A percentile compares a stretch with the other conserved stretches of the same genome.
Evolutionary conservation across 2,113 vertebrate genomes (phyloP).

Genomic region (Periophthalmodon schlosseri): DNA sequence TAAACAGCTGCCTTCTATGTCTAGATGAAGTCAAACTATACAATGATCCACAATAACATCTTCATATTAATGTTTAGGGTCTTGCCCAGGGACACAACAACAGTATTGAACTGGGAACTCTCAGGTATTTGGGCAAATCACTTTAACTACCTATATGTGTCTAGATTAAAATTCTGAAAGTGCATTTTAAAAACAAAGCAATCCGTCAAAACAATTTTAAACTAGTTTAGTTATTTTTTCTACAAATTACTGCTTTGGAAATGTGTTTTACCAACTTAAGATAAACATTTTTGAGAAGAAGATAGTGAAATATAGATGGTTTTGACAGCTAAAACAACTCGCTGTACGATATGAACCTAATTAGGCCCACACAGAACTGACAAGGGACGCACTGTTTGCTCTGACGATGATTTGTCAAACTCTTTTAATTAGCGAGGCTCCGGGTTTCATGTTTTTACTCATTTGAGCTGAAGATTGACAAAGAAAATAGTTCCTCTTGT

Average conservation of each 20-base stretch:
- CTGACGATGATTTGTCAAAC: slow-evolving; percentile 27
- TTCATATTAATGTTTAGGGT: no score
- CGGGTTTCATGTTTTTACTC: background rate
- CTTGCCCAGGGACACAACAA: no score
- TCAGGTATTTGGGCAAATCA: no score
- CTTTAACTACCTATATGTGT: no score
- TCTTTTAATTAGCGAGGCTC: slow-evolving; percentile 48
- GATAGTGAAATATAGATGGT: background rate
- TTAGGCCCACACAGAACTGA: slow-evolving; percentile 35
- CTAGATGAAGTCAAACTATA: no score
- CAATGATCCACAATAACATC: no score
- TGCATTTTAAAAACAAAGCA: background rate
- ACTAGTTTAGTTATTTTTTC: background rate
- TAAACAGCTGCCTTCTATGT: no score
- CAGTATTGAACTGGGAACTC: no score
- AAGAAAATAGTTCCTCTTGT: background rate
- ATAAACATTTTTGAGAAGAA: background rate
- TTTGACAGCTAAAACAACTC: background rate
- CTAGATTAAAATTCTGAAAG: no score
- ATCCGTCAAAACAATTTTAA: background rate
- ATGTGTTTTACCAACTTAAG: background rate
- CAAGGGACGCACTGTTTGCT: slow-evolving; percentile 25
- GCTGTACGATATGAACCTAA: slow-evolving; percentile 13
- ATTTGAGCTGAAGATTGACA: slow-evolving; percentile 9
- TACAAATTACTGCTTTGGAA: background rate